These are phyloP conservation scores for Cataglyphis albicans DNA, from an alignment of 2,888 invertebrate species.

Conservation along the genomic window DNA sequence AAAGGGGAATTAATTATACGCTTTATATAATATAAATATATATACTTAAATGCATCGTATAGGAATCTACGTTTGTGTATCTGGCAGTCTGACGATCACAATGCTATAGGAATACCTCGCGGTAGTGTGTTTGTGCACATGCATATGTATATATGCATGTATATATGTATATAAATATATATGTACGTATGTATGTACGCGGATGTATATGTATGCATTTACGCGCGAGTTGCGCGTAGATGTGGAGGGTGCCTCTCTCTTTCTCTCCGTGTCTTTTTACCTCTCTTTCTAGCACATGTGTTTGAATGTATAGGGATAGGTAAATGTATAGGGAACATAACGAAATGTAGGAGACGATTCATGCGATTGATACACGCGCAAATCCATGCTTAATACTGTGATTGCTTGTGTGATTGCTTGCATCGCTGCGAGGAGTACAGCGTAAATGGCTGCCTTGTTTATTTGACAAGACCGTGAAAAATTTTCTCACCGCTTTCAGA, in stretches of 20 bases:
- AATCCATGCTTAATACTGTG: conserved; percentile 73
- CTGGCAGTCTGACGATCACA: conserved; percentile 83
- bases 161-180: conserved; percentile 54
- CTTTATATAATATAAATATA: conserved; percentile 78
- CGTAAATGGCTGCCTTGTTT: conserved; percentile 72
- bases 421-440: conserved; percentile 65
- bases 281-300: conserved; percentile 46
- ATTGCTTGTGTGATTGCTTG: conserved; percentile 41
- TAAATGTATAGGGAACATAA: conserved; percentile 61
- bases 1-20: conserved; percentile 71
- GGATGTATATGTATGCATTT: conserved; percentile 15
- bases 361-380: conserved; percentile 33
- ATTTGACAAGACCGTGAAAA: conserved; percentile 55
- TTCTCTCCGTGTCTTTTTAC: conserved; percentile 28
- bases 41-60: conserved; percentile 84
- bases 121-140: conserved; percentile 70
- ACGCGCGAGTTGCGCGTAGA: conserved; percentile 18
- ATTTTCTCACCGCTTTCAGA: conserved; percentile 42
- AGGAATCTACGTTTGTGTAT: conserved; percentile 83
- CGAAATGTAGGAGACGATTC: conserved; percentile 65
- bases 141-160: conserved; percentile 63
- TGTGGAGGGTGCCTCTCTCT: background rate
- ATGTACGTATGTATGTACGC: conserved; percentile 35
- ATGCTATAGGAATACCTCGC: conserved; percentile 77
- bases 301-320: conserved; percentile 8